Base-by-base conservation (phyloP, 1,140 invertebrate species). In the Fopius arisanus region DNA sequence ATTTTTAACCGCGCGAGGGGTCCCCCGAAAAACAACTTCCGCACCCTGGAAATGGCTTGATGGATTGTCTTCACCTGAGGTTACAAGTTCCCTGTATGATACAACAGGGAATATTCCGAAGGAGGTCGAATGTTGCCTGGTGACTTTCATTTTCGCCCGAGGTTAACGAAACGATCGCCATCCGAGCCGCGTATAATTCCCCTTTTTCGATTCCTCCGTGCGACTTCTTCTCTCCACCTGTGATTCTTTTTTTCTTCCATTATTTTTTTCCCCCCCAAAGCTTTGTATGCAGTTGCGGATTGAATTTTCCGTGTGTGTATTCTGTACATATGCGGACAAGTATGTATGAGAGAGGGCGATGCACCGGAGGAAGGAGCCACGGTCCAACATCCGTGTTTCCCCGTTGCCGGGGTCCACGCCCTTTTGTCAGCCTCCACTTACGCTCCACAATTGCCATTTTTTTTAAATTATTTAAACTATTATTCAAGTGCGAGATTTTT, bases 91-190 rank as follows among this genome's bases (percentile, higher is more conserved):
- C 16, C 29, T 16, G 29, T 21, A 66, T 33, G 63, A 66, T 40
- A 66, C 63, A 66, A 66, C 28, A 43, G 67, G 41, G 48, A 54
- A 73, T 76, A 73, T 77, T 72, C 67, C 70, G 54, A 77, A 78
- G 76, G 76, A 80, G 77, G 75, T 74, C 78, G 51, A 69, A 70
- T 14, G 59, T 43, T 69, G 54, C 70, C 33, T 72, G 73, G 16
- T 77, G 73, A 80, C 80, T 82, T 81, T 81, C 80, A 73, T 78
- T 83, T 79, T 81, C 75, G 69, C 75, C 70, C 43, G 71, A 75
- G 75, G 76, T 73, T 78, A 77, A 80, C 67, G 75, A 79, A 78
- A 81, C 75, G 72, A 59, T 75, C 73, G 72, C 62, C 72, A 74
- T 59, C 10, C 21, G 16, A 70, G 37, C n/a, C 63, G 62, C 40